Conservation (phyloP, 2,888 invertebrate species). For the Aromia moschata region DNA sequence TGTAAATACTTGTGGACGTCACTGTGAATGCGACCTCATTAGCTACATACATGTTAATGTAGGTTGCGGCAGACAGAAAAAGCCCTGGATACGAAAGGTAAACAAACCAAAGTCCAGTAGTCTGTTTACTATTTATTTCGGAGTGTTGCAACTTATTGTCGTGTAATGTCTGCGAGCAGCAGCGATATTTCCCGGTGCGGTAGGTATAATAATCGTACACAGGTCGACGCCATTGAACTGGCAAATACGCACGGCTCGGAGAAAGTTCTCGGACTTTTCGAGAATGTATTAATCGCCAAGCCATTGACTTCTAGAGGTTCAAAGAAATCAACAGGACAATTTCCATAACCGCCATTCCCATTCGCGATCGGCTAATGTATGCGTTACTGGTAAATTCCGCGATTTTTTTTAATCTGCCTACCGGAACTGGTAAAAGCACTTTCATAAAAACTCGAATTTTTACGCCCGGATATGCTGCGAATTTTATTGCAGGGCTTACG, state of each 20-base stretch:
- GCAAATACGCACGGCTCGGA: constrained; percentile 45
- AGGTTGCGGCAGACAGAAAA: background rate
- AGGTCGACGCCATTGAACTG: constrained; percentile 27
- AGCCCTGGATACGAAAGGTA: background rate
- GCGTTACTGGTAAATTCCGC: constrained; percentile 27
- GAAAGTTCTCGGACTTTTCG: constrained; percentile 60
- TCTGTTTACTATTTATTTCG: constrained; percentile 12
- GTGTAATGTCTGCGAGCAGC: constrained; percentile 9
- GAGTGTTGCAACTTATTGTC: constrained; percentile 19
- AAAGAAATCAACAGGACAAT: constrained; percentile 40
- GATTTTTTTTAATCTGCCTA: constrained; percentile 19
- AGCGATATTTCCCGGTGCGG: constrained; percentile 27
- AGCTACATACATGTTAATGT: no score
- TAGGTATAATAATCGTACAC: constrained; percentile 16
- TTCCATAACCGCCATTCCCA: constrained; percentile 13
- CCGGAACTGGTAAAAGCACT: constrained; percentile 15
- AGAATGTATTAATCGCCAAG: constrained; percentile 55
- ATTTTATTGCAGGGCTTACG: no score
- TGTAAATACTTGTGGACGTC: no score
- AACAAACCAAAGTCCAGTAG: constrained; percentile 7
- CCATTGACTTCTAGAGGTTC: constrained; percentile 55
- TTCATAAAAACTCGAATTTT: constrained; percentile 14
- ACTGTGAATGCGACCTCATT: no score
- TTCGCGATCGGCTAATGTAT: constrained; percentile 27
- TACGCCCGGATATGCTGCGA: no score